Conservation (phyloP, 2,888 invertebrate genomes). For the Erebia aethiops region DNA sequence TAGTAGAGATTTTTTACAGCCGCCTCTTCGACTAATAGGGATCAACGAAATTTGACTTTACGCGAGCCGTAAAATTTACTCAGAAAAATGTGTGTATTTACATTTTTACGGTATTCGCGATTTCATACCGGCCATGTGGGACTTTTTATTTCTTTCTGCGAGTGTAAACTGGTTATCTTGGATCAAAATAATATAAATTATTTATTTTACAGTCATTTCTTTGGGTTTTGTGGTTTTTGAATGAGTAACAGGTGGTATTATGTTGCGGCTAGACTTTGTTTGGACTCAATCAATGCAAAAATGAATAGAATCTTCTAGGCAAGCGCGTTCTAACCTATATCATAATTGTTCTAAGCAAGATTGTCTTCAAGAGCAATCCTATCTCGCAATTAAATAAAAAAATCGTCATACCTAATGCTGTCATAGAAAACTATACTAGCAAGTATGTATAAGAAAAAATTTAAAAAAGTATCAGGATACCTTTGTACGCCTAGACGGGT, state of each 20-base stretch:
- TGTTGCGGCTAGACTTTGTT: neutral
- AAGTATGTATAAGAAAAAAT: too few species aligned
- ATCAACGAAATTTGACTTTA: slow-evolving; percentile 30
- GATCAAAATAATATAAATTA: slow-evolving; percentile 20
- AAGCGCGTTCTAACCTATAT: too few species aligned
- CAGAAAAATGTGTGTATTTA: slow-evolving; percentile 32
- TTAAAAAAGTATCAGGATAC: too few species aligned
- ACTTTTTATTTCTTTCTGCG: slow-evolving; percentile 22
- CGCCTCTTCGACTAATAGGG: slow-evolving; percentile 7
- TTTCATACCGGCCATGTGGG: slow-evolving; percentile 35
- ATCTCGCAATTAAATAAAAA: too few species aligned
- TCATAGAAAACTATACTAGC: too few species aligned
- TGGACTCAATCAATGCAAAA: neutral
- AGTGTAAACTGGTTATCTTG: slow-evolving; percentile 18
- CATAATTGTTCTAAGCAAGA: too few species aligned
- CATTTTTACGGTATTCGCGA: slow-evolving; percentile 24
- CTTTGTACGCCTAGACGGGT: too few species aligned
- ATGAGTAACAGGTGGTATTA: neutral
- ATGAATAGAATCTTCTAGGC: too few species aligned
- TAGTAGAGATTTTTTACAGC: neutral
- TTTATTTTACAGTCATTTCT: slow-evolving; percentile 11
- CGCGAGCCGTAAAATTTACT: slow-evolving; percentile 32
- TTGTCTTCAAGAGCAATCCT: too few species aligned
- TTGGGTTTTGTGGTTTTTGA: neutral
- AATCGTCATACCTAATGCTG: too few species aligned